Base-by-base conservation (phyloP, 2,113 vertebrate species). In the Steatornis caripensis region DNA sequence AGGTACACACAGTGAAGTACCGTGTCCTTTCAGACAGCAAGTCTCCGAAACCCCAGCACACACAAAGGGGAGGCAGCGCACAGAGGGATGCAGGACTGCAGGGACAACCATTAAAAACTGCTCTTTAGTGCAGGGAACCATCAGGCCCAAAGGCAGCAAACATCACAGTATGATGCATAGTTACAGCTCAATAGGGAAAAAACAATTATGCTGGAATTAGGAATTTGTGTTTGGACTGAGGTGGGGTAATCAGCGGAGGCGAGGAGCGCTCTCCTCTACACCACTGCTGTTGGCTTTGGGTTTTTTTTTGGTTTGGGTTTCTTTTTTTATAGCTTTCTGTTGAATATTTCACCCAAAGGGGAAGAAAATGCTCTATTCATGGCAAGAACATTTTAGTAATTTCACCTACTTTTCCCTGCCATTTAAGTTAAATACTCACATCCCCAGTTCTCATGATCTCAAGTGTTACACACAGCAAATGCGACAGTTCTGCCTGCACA, bases 401-500 rank as follows among this genome's bases (percentile, higher is more conserved):
- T 75, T 54, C 75, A 55, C 29, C 32, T 41, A 6, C 22, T 65
- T 41, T 57, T 29, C 62, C 29, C 45, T 78, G 80, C 58, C 26
- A 57, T n/a, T 89, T 46, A 83, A 66, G 46, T 55, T 86, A 79
- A 93, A 76, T 32, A 82, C 45, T 84, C 87, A 37, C 78, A 61
- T 27, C 20, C 39, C 32, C 15, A 36, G 12, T 94, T 87, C 37
- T 26, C 37, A 62, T 15, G 57, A 76, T 45, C 77, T 57, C 53
- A 37, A 32, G 53, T 6, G 24, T 51, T 87, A 75, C 58, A 61
- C 57, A 70, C 58, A 92, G 81, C 29, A 53, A 45, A 72, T 10
- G 78, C 84, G 89, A 94, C 93, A 95, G 91, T 18, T 95, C 39
- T 90, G 85, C 85, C 57, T 64, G 66, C 41, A 62, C 74, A 92